Evolutionary conservation across 2,888 invertebrate species (phyloP).

Genomic region (Mythimna vitellina): DNA sequence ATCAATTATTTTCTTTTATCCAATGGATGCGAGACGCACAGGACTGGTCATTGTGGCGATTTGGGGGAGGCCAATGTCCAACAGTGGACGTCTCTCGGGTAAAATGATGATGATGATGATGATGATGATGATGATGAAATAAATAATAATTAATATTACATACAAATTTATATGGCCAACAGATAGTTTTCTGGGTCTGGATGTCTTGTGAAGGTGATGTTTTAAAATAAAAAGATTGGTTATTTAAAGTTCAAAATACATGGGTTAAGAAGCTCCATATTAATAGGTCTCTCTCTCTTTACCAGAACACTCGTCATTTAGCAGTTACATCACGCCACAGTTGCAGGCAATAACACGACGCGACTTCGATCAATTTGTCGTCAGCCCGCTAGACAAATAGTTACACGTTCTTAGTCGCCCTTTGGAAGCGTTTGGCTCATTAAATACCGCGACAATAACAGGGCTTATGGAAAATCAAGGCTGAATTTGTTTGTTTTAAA

Average conservation of each 20-base stretch:
- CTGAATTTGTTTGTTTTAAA: background rate
- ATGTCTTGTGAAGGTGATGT: too few relatives aligned
- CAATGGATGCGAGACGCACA: too few relatives aligned
- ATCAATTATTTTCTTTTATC: too few relatives aligned
- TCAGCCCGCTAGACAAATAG: constrained; percentile 50
- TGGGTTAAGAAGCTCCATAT: background rate
- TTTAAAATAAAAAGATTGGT: background rate
- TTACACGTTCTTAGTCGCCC: constrained; percentile 23
- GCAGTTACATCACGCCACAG: constrained; percentile 17
- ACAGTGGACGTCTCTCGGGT: too few relatives aligned
- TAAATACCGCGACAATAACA: constrained; percentile 14
- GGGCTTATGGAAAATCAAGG: background rate
- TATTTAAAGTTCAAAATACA: background rate
- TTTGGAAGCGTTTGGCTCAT: constrained; percentile 11
- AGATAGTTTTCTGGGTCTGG: too few relatives aligned
- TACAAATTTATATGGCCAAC: too few relatives aligned
- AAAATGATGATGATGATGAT: too few relatives aligned
- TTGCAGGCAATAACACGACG: constrained; percentile 13
- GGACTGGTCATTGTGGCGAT: too few relatives aligned
- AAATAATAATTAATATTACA: too few relatives aligned
- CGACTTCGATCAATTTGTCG: constrained; percentile 48
- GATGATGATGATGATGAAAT: too few relatives aligned
- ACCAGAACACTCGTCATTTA: constrained; percentile 11
- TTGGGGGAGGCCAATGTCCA: too few relatives aligned
- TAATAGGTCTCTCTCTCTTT: background rate